Percentiles rank a stretch among this genome's conserved stretches.
Evolutionary conservation across 2,888 invertebrate species (phyloP).

Genomic region (Matsumyia berberina): DNA sequence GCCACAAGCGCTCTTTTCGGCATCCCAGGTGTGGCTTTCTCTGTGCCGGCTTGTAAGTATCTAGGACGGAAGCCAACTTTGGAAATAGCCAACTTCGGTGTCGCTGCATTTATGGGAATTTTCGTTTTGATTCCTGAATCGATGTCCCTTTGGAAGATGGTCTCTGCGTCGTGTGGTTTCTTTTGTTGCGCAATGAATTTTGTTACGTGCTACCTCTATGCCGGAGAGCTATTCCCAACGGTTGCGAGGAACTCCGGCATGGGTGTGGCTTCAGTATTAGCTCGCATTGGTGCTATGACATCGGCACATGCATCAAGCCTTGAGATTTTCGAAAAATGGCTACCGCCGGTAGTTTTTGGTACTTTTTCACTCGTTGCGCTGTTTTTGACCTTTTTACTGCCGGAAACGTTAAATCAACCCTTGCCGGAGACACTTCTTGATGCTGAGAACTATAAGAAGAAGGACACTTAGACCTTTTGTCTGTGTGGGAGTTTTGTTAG

Average conservation of each 20-base stretch:
- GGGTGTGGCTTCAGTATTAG: conserved; percentile 92
- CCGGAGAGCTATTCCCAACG: conserved; percentile 94
- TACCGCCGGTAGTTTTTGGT: conserved; percentile 90
- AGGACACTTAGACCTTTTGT: too few relatives aligned
- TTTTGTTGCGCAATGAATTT: conserved; percentile 92
- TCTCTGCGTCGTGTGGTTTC: conserved; percentile 87
- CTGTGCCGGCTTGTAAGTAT: conserved; percentile 86
- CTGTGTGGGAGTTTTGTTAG: too few relatives aligned
- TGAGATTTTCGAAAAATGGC: conserved; percentile 85
- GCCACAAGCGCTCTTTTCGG: conserved; percentile 90
- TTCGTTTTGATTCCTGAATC: conserved; percentile 86
- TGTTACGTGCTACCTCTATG: conserved; percentile 92
- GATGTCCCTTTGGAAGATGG: conserved; percentile 76
- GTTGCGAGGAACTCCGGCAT: conserved; percentile 93
- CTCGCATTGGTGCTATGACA: conserved; percentile 92
- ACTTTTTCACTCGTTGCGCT: conserved; percentile 88
- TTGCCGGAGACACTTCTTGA: conserved; percentile 92
- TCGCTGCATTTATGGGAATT: conserved; percentile 88
- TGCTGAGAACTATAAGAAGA: conserved; percentile 87
- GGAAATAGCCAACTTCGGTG: conserved; percentile 86
- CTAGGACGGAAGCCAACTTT: conserved; percentile 89
- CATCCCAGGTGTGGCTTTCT: conserved; percentile 87
- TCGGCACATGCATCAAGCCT: conserved; percentile 91
- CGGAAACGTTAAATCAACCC: conserved; percentile 85
- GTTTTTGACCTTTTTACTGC: conserved; percentile 87